Percentiles rank a stretch among this genome's conserved stretches.
phyloP scores from a whole-genome alignment of 2,797 vertebrate genomes.

The Pipistrellus pygmaeus region DNA sequence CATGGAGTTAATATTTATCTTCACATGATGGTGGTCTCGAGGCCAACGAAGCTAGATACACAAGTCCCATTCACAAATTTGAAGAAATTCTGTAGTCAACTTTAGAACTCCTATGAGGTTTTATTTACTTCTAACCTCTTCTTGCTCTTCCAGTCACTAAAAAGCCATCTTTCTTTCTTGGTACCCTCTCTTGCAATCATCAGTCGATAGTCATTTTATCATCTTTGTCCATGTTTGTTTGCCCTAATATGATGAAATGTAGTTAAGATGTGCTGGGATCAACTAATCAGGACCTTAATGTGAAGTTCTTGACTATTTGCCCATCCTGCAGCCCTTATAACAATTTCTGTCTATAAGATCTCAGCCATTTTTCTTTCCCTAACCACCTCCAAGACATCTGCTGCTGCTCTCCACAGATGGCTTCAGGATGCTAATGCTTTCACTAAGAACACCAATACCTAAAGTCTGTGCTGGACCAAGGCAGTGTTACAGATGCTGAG shows the following conservation, averaged over 20 bases:
- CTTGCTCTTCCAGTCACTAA: slow-evolving; percentile 25
- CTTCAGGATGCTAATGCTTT: neutral
- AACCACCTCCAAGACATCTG: neutral
- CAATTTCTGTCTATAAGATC: neutral
- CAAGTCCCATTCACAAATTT: slow-evolving; percentile 19
- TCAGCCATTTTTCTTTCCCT: neutral
- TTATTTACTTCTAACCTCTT: slow-evolving; percentile 4
- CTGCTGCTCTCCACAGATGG: neutral
- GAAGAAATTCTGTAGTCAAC: neutral
- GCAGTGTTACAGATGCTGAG: neutral
- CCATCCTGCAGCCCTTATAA: neutral
- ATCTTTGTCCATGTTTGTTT: neutral
- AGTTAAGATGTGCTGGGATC: neutral
- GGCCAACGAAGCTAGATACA: neutral
- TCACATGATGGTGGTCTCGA: neutral
- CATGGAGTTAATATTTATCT: slow-evolving; percentile 20
- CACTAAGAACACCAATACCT: neutral
- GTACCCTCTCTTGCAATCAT: neutral
- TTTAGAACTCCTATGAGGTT: slow-evolving; percentile 38
- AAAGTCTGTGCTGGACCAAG: neutral
- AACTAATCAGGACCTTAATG: neutral
- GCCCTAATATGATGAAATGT: slow-evolving; percentile 28
- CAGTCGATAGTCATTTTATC: neutral
- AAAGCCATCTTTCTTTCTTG: slow-evolving; percentile 9
- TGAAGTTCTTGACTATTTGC: neutral